A percentile compares a stretch with the other conserved stretches of the same genome.
Evolutionary conservation across 2,113 vertebrate genomes (phyloP).

Genomic region (Diglossa brunneiventris): DNA sequence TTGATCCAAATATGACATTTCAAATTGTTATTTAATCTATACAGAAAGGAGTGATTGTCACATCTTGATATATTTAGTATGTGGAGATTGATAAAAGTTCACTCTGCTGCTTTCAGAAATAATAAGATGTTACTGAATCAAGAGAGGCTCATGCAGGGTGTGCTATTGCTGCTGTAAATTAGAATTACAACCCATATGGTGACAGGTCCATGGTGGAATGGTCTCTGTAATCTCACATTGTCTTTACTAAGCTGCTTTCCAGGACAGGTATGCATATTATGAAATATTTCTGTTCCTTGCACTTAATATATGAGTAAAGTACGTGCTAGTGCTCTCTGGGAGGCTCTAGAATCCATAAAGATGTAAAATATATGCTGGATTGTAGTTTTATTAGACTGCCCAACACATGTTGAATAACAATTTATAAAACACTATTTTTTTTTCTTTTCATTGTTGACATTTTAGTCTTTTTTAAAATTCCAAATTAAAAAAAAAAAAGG

Average conservation of each 20-base stretch:
- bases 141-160: background rate
- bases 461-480: background rate
- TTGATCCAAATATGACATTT: constrained; percentile 11
- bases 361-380: background rate
- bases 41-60: constrained; percentile 34
- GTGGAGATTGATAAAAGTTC: constrained; percentile 38
- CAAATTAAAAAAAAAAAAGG: background rate
- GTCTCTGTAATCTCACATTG: background rate
- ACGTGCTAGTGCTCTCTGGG: background rate
- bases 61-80: constrained; percentile 35
- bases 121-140: constrained; percentile 45
- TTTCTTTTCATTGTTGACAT: background rate
- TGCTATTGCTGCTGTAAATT: constrained; percentile 45
- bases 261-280: background rate
- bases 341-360: background rate
- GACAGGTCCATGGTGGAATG: constrained; percentile 26
- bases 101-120: constrained; percentile 12
- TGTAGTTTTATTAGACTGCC: background rate
- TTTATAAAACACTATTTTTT: background rate
- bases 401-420: background rate
- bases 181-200: constrained; percentile 38
- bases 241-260: constrained; percentile 16
- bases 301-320: background rate
- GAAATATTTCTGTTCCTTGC: constrained; percentile 22
- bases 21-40: constrained; percentile 45